Conservation (phyloP, 2,888 invertebrate genomes). For the Rotaria socialis region DNA sequence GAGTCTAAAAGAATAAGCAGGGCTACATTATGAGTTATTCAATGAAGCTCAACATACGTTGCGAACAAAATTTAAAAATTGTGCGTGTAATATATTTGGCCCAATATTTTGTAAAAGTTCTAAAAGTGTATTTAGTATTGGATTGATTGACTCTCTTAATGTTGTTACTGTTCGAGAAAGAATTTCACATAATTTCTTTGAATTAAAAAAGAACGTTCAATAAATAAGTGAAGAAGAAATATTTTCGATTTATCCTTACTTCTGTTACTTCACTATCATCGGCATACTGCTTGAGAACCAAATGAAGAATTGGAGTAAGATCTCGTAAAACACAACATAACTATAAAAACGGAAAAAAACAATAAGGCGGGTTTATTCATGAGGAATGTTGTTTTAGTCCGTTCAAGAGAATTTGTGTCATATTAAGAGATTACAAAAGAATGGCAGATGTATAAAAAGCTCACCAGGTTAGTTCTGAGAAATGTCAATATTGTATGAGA, state of each 20-base stretch:
- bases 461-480: too few species aligned
- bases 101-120: constrained; percentile 21
- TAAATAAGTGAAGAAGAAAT: too few species aligned
- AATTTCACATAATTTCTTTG: constrained; percentile 30
- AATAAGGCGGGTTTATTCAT: background rate
- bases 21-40: too few species aligned
- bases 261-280: constrained; percentile 34
- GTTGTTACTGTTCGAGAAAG: constrained; percentile 38
- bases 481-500: too few species aligned
- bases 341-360: background rate
- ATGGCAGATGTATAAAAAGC: too few species aligned
- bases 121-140: constrained; percentile 38
- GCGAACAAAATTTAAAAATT: constrained; percentile 35
- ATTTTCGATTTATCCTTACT: background rate
- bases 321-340: background rate
- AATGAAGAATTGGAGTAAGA: constrained; percentile 11
- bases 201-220: background rate
- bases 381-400: too few species aligned
- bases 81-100: constrained; percentile 25
- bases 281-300: constrained; percentile 24
- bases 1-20: background rate
- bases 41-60: background rate
- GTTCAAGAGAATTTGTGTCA: too few species aligned
- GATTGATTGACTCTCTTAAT: constrained; percentile 19
- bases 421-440: too few species aligned